These are phyloP conservation scores for Litocranius walleri DNA, from an alignment of 2,113 vertebrate genomes.

Conservation along the genomic window DNA sequence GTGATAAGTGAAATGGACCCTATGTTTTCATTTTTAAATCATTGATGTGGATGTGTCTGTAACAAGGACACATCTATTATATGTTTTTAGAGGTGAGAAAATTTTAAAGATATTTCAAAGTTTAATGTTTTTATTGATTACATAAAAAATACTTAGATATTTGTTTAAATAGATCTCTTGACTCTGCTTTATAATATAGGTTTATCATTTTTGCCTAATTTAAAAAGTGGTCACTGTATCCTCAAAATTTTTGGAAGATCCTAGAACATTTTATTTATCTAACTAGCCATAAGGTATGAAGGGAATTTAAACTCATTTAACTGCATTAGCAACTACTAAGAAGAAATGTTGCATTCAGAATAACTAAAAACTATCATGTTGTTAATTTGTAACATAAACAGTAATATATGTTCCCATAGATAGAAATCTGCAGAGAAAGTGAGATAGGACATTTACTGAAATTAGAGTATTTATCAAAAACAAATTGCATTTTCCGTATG, in stretches of 20 bases:
- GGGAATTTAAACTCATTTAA: conserved; percentile 1
- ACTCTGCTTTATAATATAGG: neutral
- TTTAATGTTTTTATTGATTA: neutral
- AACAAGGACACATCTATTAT: neutral
- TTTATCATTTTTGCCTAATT: neutral
- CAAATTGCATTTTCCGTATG: conserved; percentile 50
- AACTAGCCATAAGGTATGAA: neutral
- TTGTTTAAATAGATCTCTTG: neutral
- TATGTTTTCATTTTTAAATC: neutral
- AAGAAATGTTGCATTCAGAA: neutral
- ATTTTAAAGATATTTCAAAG: neutral
- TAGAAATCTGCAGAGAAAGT: conserved; percentile 48
- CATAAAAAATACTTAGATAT: neutral
- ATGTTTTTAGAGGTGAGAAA: neutral
- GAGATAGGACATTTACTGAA: conserved; percentile 42
- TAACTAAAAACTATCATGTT: conserved; percentile 21
- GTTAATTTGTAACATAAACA: conserved; percentile 26
- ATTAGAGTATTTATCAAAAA: conserved; percentile 69
- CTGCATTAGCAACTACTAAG: neutral
- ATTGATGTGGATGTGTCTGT: neutral
- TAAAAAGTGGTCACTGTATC: neutral
- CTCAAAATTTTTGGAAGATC: neutral
- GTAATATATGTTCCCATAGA: neutral
- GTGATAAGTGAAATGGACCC: neutral
- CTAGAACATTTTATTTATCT: neutral